Conservation (phyloP, 2,797 vertebrate genomes). For the Anguilla megastoma region DNA sequence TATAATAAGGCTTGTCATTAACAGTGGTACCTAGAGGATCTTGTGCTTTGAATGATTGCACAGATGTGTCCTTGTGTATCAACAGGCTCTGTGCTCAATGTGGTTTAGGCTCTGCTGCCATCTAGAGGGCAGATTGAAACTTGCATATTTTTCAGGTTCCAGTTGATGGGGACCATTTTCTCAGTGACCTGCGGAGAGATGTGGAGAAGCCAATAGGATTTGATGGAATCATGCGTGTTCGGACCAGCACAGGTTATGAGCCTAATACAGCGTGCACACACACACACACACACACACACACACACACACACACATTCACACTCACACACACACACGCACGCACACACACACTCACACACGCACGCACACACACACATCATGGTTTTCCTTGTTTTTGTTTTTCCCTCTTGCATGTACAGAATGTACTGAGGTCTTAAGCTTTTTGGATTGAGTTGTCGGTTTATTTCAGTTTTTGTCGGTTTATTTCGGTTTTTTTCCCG, state of each 20-base stretch:
- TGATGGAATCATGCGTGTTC: slow-evolving; percentile 94
- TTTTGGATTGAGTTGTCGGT: background rate
- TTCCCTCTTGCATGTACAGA: background rate
- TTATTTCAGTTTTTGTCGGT: background rate
- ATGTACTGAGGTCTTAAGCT: background rate
- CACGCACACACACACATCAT: background rate
- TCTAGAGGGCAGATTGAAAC: background rate
- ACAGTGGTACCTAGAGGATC: background rate
- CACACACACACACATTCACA: background rate
- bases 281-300: background rate
- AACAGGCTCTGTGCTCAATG: background rate
- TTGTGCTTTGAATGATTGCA: background rate
- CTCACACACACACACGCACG: background rate
- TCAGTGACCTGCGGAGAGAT: slow-evolving; percentile 85
- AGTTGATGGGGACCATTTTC: slow-evolving; percentile 82
- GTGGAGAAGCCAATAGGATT: slow-evolving; percentile 86
- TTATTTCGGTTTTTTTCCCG: background rate
- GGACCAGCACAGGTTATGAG: slow-evolving; percentile 90
- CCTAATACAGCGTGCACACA: too few species aligned
- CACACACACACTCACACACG: background rate
- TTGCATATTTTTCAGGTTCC: slow-evolving; percentile 69
- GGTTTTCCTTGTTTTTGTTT: background rate
- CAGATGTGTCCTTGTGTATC: background rate
- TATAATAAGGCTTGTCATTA: background rate
- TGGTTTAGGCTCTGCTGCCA: background rate